Base-by-base conservation (phyloP, 1,140 invertebrate species). In the Drosophila takahashii region DNA sequence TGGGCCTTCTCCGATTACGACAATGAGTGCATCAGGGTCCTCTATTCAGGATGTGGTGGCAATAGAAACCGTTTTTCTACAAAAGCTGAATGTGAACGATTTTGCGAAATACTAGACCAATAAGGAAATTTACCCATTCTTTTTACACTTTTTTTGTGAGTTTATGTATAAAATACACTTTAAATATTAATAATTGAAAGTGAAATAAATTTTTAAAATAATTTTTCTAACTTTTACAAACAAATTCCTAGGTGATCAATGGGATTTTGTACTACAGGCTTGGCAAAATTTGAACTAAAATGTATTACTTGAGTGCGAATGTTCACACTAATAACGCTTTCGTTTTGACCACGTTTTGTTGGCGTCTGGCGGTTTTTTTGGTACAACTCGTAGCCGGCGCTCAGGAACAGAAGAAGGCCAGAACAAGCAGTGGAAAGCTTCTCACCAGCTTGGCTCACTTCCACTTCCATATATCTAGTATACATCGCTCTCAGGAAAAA, bases 341-440 rank as follows among this genome's bases (percentile, higher is more conserved):
- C 47, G 51, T 66, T 77, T 81, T 42, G 50, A 52, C 53, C 36
- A 80, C 47, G 47, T 65, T 85, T 77, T 77, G 65, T 74, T 74
- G 69, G 75, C 81, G 60, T 78, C 62, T 84, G 59, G 69, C 81
- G 67, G 74, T 83, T 86, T 85, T 76, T 86, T 85, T 85, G 81
- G 81, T 85, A 78, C 64, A 81, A 85, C 44, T 70, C 45, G 29
- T 10, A 76, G 22, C 79, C 81, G 81, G 81, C 74, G 61, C 42
- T 18, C 81, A 85, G 78, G 44, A 76, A 16, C 13, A 9, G 8
- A 2, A 37, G 53, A 32, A 13, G 16, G n/a, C 11, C 29, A n/a
- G 36, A 58, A 36, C 41, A 48, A 52, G 29, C 45, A 48, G 44
- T 53, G 67, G 44, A 58, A 42, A 75, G 71, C 71, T 74, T 74